Evolutionary conservation across 2,113 vertebrate species (phyloP).

Genomic region (Aptenodytes patagonicus): DNA sequence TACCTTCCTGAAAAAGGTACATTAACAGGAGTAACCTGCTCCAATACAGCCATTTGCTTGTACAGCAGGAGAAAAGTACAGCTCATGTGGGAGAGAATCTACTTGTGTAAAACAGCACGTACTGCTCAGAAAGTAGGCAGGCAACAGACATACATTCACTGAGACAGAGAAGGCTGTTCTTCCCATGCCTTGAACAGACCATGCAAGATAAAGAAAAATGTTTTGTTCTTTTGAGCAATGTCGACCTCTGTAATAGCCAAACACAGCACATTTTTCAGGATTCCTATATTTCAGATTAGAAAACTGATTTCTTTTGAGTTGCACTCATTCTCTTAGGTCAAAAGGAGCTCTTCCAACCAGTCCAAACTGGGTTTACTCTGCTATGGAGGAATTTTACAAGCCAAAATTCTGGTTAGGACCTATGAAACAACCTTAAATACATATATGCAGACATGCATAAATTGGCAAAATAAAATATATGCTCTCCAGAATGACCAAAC

Average conservation of each 20-base stretch:
- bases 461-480: neutral
- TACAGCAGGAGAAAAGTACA: neutral
- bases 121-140: neutral
- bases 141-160: neutral
- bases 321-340: neutral
- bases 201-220: neutral
- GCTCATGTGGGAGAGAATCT: neutral
- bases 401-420: neutral
- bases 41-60: fast-evolving
- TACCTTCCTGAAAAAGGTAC: neutral
- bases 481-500: neutral
- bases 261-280: neutral
- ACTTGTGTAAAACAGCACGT: neutral
- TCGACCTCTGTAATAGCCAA: neutral
- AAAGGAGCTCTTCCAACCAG: neutral
- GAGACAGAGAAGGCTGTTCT: neutral
- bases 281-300: neutral
- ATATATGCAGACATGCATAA: neutral
- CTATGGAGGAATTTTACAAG: neutral
- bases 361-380: neutral
- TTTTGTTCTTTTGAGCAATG: neutral
- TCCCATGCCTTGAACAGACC: neutral
- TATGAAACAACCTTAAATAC: neutral
- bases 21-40: neutral
- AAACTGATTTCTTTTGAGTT: neutral